A percentile compares a stretch with the other conserved stretches of the same genome.
These are phyloP conservation scores for Nycticebus coucang DNA, from an alignment of 2,113 vertebrate genomes.

Conservation along the genomic window DNA sequence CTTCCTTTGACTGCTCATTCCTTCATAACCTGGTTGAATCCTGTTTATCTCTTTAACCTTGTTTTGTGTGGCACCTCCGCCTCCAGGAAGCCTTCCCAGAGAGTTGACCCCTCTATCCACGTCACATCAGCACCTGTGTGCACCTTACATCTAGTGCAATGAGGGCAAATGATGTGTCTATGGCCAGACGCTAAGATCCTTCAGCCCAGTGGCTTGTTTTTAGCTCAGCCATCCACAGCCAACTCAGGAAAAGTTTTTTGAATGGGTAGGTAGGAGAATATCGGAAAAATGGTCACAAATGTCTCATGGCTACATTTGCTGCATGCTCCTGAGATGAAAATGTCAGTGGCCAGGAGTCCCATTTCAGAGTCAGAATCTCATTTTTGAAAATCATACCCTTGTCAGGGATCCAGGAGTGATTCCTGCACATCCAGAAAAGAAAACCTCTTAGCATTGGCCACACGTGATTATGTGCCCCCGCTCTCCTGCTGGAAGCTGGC, in stretches of 20 bases:
- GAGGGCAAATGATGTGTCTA: neutral
- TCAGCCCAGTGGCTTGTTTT: conserved; percentile 18
- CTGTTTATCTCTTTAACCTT: neutral
- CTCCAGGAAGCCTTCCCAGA: neutral
- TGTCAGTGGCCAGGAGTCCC: neutral
- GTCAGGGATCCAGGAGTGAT: neutral
- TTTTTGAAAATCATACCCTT: neutral
- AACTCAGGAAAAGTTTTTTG: neutral
- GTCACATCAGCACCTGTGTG: neutral
- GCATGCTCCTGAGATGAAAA: neutral
- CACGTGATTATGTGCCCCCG: neutral
- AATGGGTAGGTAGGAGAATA: neutral
- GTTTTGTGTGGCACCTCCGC: neutral
- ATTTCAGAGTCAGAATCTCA: conserved; percentile 31
- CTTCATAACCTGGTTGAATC: neutral
- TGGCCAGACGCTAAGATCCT: neutral
- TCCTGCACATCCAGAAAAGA: neutral
- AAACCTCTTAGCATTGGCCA: neutral
- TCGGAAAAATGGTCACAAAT: neutral
- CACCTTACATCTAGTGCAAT: neutral
- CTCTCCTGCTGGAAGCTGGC: neutral
- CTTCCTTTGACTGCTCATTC: neutral
- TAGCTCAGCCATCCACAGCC: neutral
- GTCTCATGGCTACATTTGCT: neutral
- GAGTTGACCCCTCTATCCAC: neutral